Percentiles rank a stretch among this genome's conserved stretches.
phyloP scores from a whole-genome alignment of 1,140 invertebrate species.

The Geopemphigus sp. region DNA sequence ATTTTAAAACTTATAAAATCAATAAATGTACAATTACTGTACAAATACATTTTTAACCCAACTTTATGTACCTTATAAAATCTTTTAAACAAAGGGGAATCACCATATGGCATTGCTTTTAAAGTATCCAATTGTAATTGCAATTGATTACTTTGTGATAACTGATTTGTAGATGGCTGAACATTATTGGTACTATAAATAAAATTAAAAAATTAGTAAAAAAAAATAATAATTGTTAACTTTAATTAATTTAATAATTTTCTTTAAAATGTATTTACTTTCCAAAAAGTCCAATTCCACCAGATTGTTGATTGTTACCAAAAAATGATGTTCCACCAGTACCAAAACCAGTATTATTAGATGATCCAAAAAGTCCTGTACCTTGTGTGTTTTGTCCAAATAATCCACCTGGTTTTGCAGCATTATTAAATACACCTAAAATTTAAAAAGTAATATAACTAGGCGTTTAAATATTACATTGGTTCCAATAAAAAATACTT shows the following conservation, averaged over 20 bases:
- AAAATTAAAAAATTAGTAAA: no score
- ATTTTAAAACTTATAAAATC: neutral
- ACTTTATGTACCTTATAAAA: constrained; percentile 43
- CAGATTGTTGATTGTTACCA: constrained; percentile 8
- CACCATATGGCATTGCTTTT: constrained; percentile 73
- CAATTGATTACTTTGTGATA: constrained; percentile 61
- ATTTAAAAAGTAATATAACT: no score
- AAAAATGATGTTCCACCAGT: constrained; percentile 52
- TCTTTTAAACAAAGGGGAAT: constrained; percentile 69
- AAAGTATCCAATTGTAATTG: constrained; percentile 58
- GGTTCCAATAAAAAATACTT: neutral
- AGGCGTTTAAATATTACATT: no score
- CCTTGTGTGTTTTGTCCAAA: constrained; percentile 59
- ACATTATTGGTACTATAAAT: constrained; percentile 31
- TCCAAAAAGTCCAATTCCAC: constrained; percentile 40
- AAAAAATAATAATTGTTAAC: no score
- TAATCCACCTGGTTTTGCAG: constrained; percentile 60
- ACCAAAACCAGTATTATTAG: constrained; percentile 51
- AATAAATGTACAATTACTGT: neutral
- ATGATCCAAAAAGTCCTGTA: constrained; percentile 52
- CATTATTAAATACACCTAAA: constrained; percentile 53
- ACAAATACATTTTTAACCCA: neutral
- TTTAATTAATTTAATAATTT: no score
- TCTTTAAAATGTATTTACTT: constrained; percentile 18
- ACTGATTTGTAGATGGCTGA: constrained; percentile 18